phyloP scores from a whole-genome alignment of 1,140 invertebrate genomes.

The Drosophila persimilis region DNA sequence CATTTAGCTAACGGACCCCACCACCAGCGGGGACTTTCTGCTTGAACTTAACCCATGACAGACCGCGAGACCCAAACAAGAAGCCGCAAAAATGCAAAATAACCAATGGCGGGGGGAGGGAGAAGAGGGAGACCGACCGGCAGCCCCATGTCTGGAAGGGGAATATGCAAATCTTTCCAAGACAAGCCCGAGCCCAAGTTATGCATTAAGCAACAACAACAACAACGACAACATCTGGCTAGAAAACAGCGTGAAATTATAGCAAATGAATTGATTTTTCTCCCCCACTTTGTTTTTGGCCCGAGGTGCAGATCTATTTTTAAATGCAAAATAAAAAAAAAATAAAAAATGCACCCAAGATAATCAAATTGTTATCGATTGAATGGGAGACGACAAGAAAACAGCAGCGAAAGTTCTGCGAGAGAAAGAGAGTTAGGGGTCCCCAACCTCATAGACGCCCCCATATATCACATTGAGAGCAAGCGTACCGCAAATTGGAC shows the following conservation, averaged over 20 bases:
- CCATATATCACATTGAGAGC: neutral
- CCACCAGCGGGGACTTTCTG: neutral
- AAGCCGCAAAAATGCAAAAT: constrained; percentile 50
- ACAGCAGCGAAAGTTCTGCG: constrained; percentile 24
- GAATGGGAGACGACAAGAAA: neutral
- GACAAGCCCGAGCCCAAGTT: constrained; percentile 39
- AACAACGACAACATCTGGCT: neutral
- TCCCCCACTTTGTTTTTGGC: neutral
- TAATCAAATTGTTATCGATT: constrained; percentile 48
- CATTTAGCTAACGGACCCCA: constrained; percentile 4
- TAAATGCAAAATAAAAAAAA: constrained; percentile 18
- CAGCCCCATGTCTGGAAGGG: constrained; percentile 26
- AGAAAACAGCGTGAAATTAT: constrained; percentile 32
- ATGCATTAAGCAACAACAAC: constrained; percentile 30
- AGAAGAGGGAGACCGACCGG: constrained; percentile 22
- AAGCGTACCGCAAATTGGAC: neutral
- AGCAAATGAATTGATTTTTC: constrained; percentile 55
- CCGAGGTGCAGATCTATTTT: constrained; percentile 39
- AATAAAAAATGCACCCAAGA: constrained; percentile 29
- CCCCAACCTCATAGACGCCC: neutral
- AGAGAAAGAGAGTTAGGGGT: neutral
- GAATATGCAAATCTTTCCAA: constrained; percentile 53
- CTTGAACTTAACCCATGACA: constrained; percentile 50
- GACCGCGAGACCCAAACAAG: constrained; percentile 7
- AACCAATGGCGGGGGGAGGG: neutral